phyloP scores from a whole-genome alignment of 2,888 invertebrate species.

The Drosophila stalkeri region DNA sequence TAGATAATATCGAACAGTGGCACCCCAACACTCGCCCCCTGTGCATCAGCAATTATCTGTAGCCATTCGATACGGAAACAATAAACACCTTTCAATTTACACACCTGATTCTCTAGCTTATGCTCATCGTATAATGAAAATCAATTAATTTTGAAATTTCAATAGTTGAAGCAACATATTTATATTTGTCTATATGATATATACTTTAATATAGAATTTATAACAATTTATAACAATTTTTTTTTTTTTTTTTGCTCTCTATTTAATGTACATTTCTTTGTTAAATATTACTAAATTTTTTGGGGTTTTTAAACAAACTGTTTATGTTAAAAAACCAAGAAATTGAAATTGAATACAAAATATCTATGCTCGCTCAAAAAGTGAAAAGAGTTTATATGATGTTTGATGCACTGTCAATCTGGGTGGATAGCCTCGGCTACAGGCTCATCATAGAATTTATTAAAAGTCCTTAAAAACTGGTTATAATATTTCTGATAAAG shows the following conservation, averaged over 20 bases:
- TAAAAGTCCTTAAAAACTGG: too few species aligned
- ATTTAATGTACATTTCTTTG: neutral
- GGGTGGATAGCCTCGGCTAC: too few species aligned
- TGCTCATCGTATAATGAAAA: neutral
- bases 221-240: neutral
- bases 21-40: neutral
- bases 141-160: neutral
- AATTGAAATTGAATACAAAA: slow-evolving; percentile 9
- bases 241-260: neutral
- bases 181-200: neutral
- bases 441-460: too few species aligned
- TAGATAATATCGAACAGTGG: slow-evolving; percentile 4
- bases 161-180: neutral
- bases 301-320: neutral
- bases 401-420: too few species aligned
- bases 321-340: slow-evolving; percentile 2
- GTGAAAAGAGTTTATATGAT: neutral
- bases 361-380: neutral
- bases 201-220: neutral
- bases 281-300: neutral
- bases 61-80: slow-evolving; percentile 9
- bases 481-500: too few species aligned
- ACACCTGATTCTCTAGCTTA: neutral
- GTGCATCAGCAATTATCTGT: slow-evolving; percentile 8
- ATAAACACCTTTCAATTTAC: slow-evolving; percentile 18